These are phyloP conservation scores for Alosa sapidissima DNA, from an alignment of 2,797 vertebrate genomes.

Conservation along the genomic window DNA sequence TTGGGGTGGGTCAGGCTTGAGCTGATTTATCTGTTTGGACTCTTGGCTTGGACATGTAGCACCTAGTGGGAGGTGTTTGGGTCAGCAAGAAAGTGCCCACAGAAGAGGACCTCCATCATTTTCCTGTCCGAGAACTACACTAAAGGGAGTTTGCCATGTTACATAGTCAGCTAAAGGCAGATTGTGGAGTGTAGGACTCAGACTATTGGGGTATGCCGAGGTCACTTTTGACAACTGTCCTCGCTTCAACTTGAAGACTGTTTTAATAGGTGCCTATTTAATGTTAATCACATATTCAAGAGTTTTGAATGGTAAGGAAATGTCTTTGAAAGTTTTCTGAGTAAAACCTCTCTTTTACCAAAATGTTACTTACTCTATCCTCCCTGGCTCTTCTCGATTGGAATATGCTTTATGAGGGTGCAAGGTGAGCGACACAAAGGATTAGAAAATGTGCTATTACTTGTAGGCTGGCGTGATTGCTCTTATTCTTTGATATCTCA, in stretches of 20 bases:
- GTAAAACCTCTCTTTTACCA: neutral
- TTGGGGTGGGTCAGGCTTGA: slow-evolving; percentile 67
- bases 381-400: neutral
- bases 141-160: neutral
- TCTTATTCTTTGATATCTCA: slow-evolving; percentile 32
- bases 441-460: slow-evolving; percentile 19
- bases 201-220: neutral
- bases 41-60: slow-evolving; percentile 57
- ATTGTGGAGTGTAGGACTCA: neutral
- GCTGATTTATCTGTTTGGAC: slow-evolving; percentile 74
- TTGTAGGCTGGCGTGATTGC: slow-evolving; percentile 19
- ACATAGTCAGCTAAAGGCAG: neutral
- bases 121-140: neutral
- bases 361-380: neutral
- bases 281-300: neutral
- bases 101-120: neutral
- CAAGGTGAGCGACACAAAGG: neutral
- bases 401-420: neutral
- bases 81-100: slow-evolving; percentile 59
- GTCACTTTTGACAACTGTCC: neutral
- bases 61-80: slow-evolving; percentile 60
- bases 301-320: neutral
- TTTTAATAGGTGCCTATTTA: slow-evolving; percentile 15
- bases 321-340: slow-evolving; percentile 12
- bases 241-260: neutral